These are phyloP conservation scores for Phylloscopus trochilus DNA, from an alignment of 2,113 vertebrate species.

Conservation along the genomic window DNA sequence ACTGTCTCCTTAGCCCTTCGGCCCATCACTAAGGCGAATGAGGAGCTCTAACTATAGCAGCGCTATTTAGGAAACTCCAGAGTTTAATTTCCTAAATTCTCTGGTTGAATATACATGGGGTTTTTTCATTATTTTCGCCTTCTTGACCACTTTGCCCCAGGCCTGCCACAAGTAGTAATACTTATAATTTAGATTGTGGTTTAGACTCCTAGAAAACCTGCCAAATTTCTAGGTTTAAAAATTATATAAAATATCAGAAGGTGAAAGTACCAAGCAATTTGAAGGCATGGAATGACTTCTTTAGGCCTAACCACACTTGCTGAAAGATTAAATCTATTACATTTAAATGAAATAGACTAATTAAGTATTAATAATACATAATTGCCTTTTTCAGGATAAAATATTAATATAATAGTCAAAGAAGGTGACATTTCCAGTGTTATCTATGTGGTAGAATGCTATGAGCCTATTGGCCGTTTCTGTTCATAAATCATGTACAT, in stretches of 20 bases:
- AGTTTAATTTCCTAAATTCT: neutral
- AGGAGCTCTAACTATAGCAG: neutral
- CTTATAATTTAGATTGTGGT: neutral
- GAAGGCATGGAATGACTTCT: neutral
- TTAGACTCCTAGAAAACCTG: neutral
- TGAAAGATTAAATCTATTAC: neutral
- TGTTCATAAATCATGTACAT: neutral
- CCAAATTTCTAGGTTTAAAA: neutral
- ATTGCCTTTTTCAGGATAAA: neutral
- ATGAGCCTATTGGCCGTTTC: neutral
- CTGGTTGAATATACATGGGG: rapidly evolving
- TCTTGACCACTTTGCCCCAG: neutral
- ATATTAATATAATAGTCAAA: neutral
- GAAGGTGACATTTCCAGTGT: neutral
- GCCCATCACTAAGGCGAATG: rapidly evolving
- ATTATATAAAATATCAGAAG: neutral
- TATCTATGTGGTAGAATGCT: neutral
- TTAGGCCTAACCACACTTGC: neutral
- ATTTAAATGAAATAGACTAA: neutral
- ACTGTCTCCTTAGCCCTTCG: rapidly evolving
- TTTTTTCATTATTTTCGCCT: neutral
- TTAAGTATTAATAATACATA: neutral
- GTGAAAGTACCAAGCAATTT: neutral
- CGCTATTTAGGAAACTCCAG: neutral
- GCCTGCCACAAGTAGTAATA: neutral